Evolutionary conservation across 2,888 invertebrate genomes (phyloP).

Genomic region (Gibbula magus): DNA sequence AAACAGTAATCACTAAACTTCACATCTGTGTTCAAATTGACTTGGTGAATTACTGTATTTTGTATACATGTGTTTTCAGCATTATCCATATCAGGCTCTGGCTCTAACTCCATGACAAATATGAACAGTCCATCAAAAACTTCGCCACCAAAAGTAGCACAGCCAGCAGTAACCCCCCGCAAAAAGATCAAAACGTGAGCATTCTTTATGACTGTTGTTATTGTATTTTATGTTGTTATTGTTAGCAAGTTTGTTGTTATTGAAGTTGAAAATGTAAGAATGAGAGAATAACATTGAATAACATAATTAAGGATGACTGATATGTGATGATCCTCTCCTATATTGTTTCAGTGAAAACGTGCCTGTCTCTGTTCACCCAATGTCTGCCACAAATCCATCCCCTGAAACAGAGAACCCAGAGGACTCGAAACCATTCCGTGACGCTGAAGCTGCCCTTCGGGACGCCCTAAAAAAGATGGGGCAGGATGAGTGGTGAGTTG

Average conservation of each 20-base stretch:
- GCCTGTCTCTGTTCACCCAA: constrained; percentile 59
- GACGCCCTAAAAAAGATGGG: constrained; percentile 77
- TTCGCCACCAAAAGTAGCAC: constrained; percentile 46
- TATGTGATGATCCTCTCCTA: neutral
- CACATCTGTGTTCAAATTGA: too few species aligned
- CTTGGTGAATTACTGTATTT: too few species aligned
- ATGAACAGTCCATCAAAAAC: constrained; percentile 35
- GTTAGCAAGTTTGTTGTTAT: neutral
- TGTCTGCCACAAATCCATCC: constrained; percentile 56
- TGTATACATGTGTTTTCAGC: constrained; percentile 45
- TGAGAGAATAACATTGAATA: too few species aligned
- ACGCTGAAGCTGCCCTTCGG: constrained; percentile 81
- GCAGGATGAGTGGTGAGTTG: constrained; percentile 72
- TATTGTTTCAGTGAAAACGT: constrained; percentile 52
- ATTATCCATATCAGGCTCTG: constrained; percentile 56
- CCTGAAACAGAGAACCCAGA: constrained; percentile 64
- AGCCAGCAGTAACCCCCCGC: constrained; percentile 63
- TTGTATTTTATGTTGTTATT: neutral
- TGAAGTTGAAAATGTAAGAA: too few species aligned
- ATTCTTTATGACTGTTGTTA: neutral
- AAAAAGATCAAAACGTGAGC: constrained; percentile 65
- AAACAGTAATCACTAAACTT: too few species aligned
- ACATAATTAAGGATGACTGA: too few species aligned
- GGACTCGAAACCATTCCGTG: constrained; percentile 78
- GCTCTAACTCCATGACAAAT: constrained; percentile 30